Base-by-base conservation (phyloP, 2,888 invertebrate species). In the Malacosoma neustria region DNA sequence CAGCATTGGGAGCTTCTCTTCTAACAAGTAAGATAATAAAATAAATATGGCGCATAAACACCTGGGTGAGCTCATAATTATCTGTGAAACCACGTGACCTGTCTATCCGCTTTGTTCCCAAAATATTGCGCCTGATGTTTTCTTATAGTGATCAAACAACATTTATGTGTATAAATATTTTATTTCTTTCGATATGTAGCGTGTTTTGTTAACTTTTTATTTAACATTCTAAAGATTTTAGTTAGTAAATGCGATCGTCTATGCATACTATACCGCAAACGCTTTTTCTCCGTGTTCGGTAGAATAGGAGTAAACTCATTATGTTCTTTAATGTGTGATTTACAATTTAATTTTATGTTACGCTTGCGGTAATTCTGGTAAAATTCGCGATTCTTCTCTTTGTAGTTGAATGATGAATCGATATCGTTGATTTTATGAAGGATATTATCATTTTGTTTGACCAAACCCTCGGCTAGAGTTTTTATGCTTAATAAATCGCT, bases 381-480 rank as follows among this genome's bases (percentile, higher is more conserved):
- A n/a, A 36, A 33, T 22, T 12, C 29, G 11, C 15, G 2, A n/a
- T 34, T 9, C 32, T 35, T 56, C 3, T 54, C 51, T n/a, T 34
- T 37, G 4, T 30, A 40, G 13, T 52, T 57, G n/a, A 42, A 43
- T 40, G 46, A 56, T 13, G 41, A 49, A 14, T 68, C 63, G 13
- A 60, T 43, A 33, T 64, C 63, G 5, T 57, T 48, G 3, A 79
- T 56, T 49, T 64, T 68, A 2, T 54, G 46, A 6, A 77, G 39
- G 37, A 81, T 66, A 14, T 64, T 52, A 9, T 72, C 69, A 38
- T 77, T 79, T 46, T 80, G 80, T 40, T 63, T 64, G 1, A 53
- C 45, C 29, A 81, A 62, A 11, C 54, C 57, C 31, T 76, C 71
- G 2, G 72, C 56, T 1, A 61, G 45, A 11, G 44, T 40, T 59